Base-by-base conservation (phyloP, 2,113 vertebrate genomes). In the Lampris megalopsis region DNA sequence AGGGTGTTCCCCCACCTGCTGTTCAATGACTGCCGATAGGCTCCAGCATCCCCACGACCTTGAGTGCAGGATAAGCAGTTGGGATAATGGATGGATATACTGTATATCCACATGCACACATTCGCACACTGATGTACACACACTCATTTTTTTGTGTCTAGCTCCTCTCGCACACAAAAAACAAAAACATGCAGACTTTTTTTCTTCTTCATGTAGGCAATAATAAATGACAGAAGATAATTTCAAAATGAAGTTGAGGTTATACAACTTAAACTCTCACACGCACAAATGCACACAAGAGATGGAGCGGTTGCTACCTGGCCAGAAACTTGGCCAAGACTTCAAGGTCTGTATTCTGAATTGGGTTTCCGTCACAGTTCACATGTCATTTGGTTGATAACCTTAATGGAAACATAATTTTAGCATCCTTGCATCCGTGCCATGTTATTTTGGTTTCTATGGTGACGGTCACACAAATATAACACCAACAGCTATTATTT, bases 371-470 rank as follows among this genome's bases (percentile, higher is more conserved):
- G n/a, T 41, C 56, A 71, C 2, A 5, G 38, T 79, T 38, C 24
- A 24, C 24, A 66, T 70, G 68, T 60, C 2, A 70, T 80, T 71
- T 54, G 38, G 53, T 49, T 75, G 35, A 60, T 77, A 43, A 53
- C 10, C 50, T 63, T 58, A 77, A 85, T 81, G 66, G 35, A 70
- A 41, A 62, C 41, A 52, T 67, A 40, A 65, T 80, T 77, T 68
- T 59, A 56, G 52, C 13, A 0, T 38, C 8, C 35, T 52, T 68
- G 59, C 69, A 7, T 72, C 64, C 24, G 40, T 54, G n/a, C 2
- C 8, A 45, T 77, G 64, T 86, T 24, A 24, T 24, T 81, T 88
- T 82, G 69, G 84, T 87, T 75, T 58, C 81, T 73, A 81, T 89
- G 65, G 87, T 56, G 71, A 89, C 66, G 1, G 24, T 9, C 43